phyloP scores from a whole-genome alignment of 1,140 invertebrate species.

The Diuraphis noxia region DNA sequence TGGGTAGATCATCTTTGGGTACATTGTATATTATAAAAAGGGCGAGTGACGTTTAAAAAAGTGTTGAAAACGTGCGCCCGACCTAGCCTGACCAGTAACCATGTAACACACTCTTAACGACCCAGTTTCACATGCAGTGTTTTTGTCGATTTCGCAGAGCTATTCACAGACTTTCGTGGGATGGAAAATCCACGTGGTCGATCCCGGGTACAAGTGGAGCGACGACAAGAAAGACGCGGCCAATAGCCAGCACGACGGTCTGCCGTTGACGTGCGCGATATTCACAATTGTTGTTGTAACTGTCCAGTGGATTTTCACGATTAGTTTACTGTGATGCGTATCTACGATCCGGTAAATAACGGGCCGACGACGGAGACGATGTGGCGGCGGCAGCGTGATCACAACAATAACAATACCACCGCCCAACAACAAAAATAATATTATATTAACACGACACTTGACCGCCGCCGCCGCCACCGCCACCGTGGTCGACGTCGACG shows the following conservation, averaged over 20 bases:
- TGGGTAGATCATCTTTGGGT: too few relatives aligned
- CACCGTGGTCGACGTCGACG: too few relatives aligned
- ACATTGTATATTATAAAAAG: too few relatives aligned
- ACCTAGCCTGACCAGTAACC: too few relatives aligned
- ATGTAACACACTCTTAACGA: too few relatives aligned
- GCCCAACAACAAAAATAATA: background rate
- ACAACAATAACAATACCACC: background rate
- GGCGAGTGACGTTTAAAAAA: too few relatives aligned
- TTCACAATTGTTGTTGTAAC: background rate
- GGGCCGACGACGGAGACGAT: background rate
- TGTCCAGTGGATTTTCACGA: background rate
- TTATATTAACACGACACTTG: background rate
- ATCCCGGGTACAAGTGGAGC: slow-evolving; percentile 63
- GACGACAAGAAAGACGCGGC: slow-evolving; percentile 12
- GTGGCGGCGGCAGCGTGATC: too few relatives aligned
- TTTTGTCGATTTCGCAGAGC: slow-evolving; percentile 69
- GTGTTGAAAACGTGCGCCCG: too few relatives aligned
- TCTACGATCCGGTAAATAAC: background rate
- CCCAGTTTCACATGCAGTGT: too few relatives aligned
- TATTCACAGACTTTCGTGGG: slow-evolving; percentile 89
- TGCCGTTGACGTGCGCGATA: slow-evolving; percentile 20
- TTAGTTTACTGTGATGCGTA: slow-evolving; percentile 44
- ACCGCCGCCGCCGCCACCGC: background rate
- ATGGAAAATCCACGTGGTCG: slow-evolving; percentile 89
- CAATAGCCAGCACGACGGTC: too few relatives aligned